These are phyloP conservation scores for Polietes domitor DNA, from an alignment of 2,888 invertebrate genomes.

Conservation along the genomic window DNA sequence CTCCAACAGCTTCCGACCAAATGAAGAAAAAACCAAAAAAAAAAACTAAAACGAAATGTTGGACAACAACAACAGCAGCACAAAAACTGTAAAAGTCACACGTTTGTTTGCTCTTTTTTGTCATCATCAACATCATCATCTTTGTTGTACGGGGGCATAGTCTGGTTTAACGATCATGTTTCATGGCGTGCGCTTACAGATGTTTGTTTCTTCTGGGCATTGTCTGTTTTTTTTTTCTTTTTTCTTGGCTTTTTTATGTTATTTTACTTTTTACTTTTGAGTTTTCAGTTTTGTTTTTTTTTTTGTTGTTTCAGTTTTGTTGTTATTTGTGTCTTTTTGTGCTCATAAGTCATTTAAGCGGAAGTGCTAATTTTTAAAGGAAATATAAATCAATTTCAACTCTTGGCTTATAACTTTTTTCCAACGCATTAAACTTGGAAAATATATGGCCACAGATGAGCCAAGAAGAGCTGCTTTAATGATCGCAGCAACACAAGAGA, in stretches of 20 bases:
- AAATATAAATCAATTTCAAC: slow-evolving; percentile 65
- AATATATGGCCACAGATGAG: too few species aligned
- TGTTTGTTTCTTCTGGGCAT: slow-evolving; percentile 43
- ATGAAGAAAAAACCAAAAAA: slow-evolving; percentile 6
- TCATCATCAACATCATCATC: slow-evolving; percentile 10
- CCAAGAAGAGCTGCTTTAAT: too few species aligned
- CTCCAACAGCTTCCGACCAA: neutral
- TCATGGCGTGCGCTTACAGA: slow-evolving; percentile 62
- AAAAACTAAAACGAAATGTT: slow-evolving; percentile 2
- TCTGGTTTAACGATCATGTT: slow-evolving; percentile 47
- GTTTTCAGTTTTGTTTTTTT: neutral
- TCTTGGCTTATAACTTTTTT: neutral
- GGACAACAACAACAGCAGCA: too few species aligned
- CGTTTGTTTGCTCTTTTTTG: slow-evolving; percentile 44
- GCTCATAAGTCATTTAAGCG: slow-evolving; percentile 61
- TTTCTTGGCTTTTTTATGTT: slow-evolving; percentile 26
- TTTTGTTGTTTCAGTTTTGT: slow-evolving; percentile 33
- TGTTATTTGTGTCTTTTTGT: slow-evolving; percentile 48
- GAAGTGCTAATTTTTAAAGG: slow-evolving; percentile 67
- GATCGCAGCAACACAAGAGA: too few species aligned
- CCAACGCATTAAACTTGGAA: too few species aligned
- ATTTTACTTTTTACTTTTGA: slow-evolving; percentile 10
- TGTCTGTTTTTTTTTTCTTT: neutral
- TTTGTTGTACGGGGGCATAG: neutral
- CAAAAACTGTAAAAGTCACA: slow-evolving; percentile 48